Evolutionary conservation across 2,797 vertebrate species (phyloP).

Genomic region (Hippoglossus hippoglossus): DNA sequence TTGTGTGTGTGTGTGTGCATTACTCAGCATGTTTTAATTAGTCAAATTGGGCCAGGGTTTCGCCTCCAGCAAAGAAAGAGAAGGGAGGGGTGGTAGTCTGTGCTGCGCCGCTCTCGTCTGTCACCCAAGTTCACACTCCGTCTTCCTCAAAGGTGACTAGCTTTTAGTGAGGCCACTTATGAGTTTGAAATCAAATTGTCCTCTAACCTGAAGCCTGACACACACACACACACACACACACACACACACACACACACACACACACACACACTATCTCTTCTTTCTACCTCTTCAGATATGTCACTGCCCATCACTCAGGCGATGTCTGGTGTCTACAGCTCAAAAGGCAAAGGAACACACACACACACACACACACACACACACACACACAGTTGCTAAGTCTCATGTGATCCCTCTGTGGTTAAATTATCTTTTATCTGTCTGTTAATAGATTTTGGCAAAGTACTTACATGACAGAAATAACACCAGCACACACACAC

Average conservation of each 20-base stretch:
- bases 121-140: constrained; percentile 25
- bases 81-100: constrained; percentile 15
- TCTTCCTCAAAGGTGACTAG: constrained; percentile 35
- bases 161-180: constrained; percentile 47
- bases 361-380: constrained; percentile 1
- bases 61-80: constrained; percentile 32
- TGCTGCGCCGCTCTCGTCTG: constrained; percentile 12
- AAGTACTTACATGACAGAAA: constrained; percentile 27
- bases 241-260: not conserved
- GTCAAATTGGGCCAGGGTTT: constrained; percentile 66
- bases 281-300: constrained; percentile 28
- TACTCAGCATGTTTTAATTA: constrained; percentile 68
- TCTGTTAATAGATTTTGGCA: constrained; percentile 12
- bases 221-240: no score
- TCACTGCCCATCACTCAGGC: constrained; percentile 20
- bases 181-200: constrained; percentile 50
- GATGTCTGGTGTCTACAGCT: constrained; percentile 14
- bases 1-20: constrained; percentile 26
- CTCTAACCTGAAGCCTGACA: constrained; percentile 32
- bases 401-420: constrained; percentile 7
- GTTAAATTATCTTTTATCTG: constrained; percentile 19
- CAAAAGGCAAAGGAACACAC: constrained; percentile 6
- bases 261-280: not conserved
- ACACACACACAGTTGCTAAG: not conserved
- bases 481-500: not conserved